Percentiles rank a stretch among this genome's conserved stretches.
These are phyloP conservation scores for Cairina moschata DNA, from an alignment of 2,113 vertebrate species.

Conservation along the genomic window DNA sequence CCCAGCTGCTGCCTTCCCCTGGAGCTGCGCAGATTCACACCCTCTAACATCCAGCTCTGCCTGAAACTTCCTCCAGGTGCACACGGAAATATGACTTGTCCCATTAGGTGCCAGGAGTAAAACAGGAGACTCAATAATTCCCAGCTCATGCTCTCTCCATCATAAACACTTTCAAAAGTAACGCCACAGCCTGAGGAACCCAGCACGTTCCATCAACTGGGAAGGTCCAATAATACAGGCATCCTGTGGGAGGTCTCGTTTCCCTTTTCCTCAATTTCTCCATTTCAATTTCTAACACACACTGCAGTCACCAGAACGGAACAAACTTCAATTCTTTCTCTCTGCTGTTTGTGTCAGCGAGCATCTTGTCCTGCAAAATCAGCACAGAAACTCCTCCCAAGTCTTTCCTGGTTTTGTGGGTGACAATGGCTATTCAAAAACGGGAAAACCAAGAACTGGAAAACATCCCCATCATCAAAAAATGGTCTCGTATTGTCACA, in stretches of 20 bases:
- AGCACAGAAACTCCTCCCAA: neutral
- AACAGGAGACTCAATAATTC: neutral
- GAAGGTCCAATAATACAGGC: neutral
- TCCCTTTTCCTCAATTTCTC: neutral
- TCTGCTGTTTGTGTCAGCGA: neutral
- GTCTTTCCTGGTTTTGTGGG: neutral
- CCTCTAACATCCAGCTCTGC: neutral
- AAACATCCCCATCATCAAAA: neutral
- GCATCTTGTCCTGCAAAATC: neutral
- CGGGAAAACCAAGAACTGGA: neutral
- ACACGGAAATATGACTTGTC: neutral
- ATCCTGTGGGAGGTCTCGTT: neutral
- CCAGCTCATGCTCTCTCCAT: neutral
- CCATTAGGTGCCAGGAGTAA: neutral
- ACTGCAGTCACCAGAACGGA: neutral
- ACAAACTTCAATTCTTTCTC: neutral
- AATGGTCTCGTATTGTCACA: neutral
- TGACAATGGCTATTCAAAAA: neutral
- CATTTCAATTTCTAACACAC: neutral
- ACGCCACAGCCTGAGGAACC: neutral
- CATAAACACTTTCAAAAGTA: neutral
- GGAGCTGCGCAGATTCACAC: neutral
- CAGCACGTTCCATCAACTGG: fast-evolving
- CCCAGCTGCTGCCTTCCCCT: neutral
- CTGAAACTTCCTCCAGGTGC: neutral